Conservation (phyloP, 1,140 invertebrate genomes). For the Rhopalosiphum maidis region DNA sequence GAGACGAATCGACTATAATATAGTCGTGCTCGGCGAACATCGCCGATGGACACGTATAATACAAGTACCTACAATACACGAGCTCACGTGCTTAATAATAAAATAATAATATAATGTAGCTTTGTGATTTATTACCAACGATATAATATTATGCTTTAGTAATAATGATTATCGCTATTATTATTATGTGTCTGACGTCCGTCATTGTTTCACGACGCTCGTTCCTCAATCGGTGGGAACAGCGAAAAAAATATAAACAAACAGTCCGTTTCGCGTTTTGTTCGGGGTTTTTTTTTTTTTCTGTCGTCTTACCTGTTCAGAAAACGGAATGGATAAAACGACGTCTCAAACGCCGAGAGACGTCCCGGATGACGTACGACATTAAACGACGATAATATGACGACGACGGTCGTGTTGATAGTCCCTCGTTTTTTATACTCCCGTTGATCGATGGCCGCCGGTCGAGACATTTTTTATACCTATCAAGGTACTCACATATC, state of each 20-base stretch:
- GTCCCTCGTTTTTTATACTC: constrained; percentile 24
- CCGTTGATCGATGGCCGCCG: constrained; percentile 21
- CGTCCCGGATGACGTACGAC: not conserved
- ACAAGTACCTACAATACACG: not conserved
- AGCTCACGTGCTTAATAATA: not conserved
- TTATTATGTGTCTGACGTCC: not conserved
- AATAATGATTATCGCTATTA: not conserved
- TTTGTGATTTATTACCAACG: constrained; percentile 7
- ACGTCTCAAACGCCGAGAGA: not conserved
- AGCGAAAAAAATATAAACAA: not conserved
- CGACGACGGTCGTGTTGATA: not conserved
- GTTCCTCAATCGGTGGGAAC: not conserved
- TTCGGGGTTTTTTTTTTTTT: not conserved
- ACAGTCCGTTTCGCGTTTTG: not conserved
- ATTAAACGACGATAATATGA: constrained; percentile 4
- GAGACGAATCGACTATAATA: not conserved
- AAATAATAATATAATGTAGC: not conserved
- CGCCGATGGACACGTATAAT: not conserved
- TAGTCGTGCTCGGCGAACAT: not conserved
- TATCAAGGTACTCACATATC: not conserved
- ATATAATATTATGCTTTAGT: not conserved
- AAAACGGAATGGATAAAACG: not conserved
- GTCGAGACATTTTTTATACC: not conserved
- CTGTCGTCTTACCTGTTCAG: not conserved
- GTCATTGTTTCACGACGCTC: not conserved